Evolutionary conservation across 2,113 vertebrate species (phyloP), one percentile per base, ranked within the genome.

Genomic region (Rafetus swinhoei): DNA sequence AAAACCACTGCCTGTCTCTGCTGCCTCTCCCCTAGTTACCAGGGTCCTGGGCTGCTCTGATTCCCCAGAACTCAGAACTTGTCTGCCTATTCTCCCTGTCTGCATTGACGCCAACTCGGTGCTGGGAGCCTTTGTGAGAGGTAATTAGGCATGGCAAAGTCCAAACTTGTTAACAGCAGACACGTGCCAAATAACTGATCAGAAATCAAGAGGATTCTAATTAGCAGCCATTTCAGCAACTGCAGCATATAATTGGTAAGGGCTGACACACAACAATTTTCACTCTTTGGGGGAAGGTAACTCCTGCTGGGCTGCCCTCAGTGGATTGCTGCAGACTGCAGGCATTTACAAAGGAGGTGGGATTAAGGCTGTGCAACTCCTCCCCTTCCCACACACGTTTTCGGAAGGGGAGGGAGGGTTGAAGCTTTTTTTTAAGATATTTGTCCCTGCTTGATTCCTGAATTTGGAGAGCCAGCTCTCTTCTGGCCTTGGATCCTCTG

Each of bases 401-500:
- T n/a, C 29, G 7, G 62, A 32, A 32, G 62, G 15, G 60, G 16
- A 19, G 15, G 32, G 62, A 69, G 7, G 32, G 32, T 32, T n/a
- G 0, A 8, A 57, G 39, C 72, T 9, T n/a, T 39, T 32, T 54
- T 86, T 39, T 35, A 24, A 3, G 0, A 57, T 7, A 39, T 53
- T 14, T 50, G n/a, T 81, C 72, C 82, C 79, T 22, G 1, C 0
- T 0, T 5, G 32, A 25, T 72, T 35, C 25, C 39, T 50, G 35
- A 22, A 79, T 80, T n/a, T 0, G 0, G 45, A 32, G 57, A 7
- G 54, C 32, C 1, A 1, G 0, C 0, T 56, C 9, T 81, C 54
- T 53, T 29, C 27, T 1, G 85, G 79, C 88, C 85, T 7, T 25
- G 1, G 5, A 16, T 27, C 53, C 69, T 60, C 69, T 27, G 32